phyloP scores from a whole-genome alignment of 2,797 vertebrate species.

The Tenualosa thibaudeaui region DNA sequence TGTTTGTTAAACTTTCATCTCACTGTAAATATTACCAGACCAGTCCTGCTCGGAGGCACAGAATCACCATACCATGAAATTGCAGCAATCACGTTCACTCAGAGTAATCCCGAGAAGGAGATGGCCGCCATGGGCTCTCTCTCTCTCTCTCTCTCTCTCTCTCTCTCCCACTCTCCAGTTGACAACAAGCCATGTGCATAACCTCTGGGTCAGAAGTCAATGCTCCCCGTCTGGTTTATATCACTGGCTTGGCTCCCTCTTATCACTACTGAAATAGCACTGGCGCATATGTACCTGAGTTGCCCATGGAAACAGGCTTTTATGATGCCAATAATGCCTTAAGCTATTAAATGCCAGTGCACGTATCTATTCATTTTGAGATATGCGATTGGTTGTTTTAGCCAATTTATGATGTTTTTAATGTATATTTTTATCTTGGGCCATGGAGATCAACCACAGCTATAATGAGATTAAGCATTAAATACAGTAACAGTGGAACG shows the following conservation, averaged over 20 bases:
- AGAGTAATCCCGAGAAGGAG: background rate
- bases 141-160: background rate
- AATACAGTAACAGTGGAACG: background rate
- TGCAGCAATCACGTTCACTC: slow-evolving; percentile 33
- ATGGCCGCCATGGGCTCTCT: background rate
- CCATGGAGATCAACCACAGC: background rate
- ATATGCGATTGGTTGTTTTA: slow-evolving; percentile 11
- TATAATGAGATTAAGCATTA: background rate
- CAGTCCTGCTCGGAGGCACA: slow-evolving; percentile 33
- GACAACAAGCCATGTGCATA: background rate
- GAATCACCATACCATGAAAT: slow-evolving; percentile 45
- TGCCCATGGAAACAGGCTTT: background rate
- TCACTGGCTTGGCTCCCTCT: background rate
- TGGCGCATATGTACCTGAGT: background rate
- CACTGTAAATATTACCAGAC: slow-evolving; percentile 25
- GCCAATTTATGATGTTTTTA: background rate
- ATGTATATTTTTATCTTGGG: background rate
- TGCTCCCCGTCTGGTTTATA: background rate
- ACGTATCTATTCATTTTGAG: background rate
- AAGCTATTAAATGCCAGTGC: background rate
- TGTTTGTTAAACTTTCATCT: slow-evolving; percentile 41
- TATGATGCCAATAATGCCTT: background rate
- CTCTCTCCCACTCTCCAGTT: too few species aligned
- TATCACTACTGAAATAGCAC: background rate
- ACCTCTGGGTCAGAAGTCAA: background rate